phyloP scores from a whole-genome alignment of 1,140 invertebrate species.

The Drosophila nebulosa region DNA sequence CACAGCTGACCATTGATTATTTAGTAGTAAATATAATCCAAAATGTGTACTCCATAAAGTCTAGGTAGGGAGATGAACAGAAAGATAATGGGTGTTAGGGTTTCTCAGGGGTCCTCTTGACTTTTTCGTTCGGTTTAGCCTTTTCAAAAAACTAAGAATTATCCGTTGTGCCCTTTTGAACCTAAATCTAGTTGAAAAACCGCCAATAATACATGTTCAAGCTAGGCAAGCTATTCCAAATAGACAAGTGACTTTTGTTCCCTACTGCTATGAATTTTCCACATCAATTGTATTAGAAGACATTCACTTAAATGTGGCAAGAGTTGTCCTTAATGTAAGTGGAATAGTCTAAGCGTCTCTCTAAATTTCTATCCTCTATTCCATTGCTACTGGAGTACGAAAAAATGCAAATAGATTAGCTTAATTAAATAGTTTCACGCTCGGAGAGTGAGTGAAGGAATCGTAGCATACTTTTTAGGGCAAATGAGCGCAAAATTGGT shows the following conservation, averaged over 20 bases:
- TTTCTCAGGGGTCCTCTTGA: no score
- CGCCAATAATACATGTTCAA: neutral
- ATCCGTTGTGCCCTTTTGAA: neutral
- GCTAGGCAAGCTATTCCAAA: neutral
- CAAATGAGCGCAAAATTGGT: constrained; percentile 9
- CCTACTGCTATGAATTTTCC: neutral
- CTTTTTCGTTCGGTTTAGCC: no score
- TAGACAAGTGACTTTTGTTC: neutral
- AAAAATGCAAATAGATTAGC: constrained; percentile 53
- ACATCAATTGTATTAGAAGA: no score
- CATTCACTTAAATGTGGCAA: no score
- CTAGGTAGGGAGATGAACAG: no score
- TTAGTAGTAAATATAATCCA: no score
- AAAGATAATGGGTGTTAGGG: no score
- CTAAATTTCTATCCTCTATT: neutral
- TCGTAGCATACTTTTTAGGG: constrained; percentile 21
- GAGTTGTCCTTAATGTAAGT: neutral
- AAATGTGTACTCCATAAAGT: no score
- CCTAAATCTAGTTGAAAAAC: neutral
- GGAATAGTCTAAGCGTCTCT: neutral
- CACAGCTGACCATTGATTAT: neutral
- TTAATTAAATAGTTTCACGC: constrained; percentile 57
- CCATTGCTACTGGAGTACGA: neutral
- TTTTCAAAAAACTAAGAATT: neutral
- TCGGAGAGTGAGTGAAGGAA: constrained; percentile 13